Conservation (phyloP, 1,140 invertebrate genomes). For the Caenorhabditis briggsae region DNA sequence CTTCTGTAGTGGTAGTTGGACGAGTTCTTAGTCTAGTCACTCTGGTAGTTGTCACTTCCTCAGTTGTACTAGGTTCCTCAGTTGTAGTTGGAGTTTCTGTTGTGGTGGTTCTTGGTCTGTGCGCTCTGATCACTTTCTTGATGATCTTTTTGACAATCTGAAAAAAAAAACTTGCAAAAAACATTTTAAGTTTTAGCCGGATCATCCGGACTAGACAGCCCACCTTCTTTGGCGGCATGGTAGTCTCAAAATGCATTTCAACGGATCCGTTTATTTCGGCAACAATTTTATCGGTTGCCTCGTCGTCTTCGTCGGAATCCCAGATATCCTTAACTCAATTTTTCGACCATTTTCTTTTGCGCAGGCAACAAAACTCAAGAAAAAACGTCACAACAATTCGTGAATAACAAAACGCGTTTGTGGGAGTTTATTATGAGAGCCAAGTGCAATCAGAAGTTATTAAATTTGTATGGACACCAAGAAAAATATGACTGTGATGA, state of each 20-base stretch:
- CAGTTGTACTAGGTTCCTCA: not conserved
- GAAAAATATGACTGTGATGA: not conserved
- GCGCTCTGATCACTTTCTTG: slow-evolving; percentile 56
- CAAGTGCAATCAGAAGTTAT: slow-evolving; percentile 54
- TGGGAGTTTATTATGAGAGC: slow-evolving; percentile 45
- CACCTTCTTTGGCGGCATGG: slow-evolving; percentile 31
- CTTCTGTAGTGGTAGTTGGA: slow-evolving; percentile 13
- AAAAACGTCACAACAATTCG: slow-evolving; percentile 23
- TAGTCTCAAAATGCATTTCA: slow-evolving; percentile 43
- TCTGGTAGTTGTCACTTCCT: slow-evolving; percentile 9
- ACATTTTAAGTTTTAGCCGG: not conserved
- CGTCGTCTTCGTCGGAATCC: slow-evolving; percentile 55
- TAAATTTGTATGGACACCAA: not conserved
- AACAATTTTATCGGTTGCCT: slow-evolving; percentile 49
- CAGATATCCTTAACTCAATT: slow-evolving; percentile 58
- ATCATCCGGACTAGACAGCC: not conserved
- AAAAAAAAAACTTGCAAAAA: not conserved
- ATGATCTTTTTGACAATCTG: slow-evolving; percentile 48
- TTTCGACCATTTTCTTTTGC: not conserved
- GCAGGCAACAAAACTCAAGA: not conserved
- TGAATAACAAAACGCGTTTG: slow-evolving; percentile 17
- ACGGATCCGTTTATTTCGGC: slow-evolving; percentile 45
- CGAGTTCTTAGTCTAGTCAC: not conserved
- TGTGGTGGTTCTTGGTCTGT: slow-evolving; percentile 17
- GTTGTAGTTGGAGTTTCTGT: slow-evolving; percentile 21